Conservation (phyloP, 1,140 invertebrate species). For the Neodiprion virginianus region DNA sequence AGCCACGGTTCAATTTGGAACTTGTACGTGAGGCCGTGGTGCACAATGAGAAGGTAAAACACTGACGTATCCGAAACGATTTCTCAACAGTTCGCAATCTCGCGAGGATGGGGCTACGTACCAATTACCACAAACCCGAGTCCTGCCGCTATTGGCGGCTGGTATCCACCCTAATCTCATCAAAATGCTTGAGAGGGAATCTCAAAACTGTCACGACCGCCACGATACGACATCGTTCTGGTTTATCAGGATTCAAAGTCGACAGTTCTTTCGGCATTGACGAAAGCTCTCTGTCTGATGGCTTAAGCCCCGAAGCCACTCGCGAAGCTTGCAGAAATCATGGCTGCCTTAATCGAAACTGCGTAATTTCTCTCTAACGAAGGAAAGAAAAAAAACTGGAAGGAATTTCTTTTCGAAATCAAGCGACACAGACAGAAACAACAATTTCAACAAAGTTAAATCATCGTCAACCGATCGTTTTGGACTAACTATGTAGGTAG, state of each 20-base stretch:
- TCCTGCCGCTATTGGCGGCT: no score
- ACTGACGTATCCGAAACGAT: background rate
- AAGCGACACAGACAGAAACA: no score
- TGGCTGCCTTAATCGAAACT: no score
- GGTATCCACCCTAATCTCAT: no score
- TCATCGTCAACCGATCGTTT: no score
- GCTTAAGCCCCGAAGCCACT: background rate
- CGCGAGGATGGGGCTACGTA: background rate
- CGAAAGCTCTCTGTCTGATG: background rate
- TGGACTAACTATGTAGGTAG: no score
- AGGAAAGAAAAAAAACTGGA: no score
- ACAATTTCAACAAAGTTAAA: no score
- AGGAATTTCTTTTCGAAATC: no score
- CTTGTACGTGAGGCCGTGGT: background rate
- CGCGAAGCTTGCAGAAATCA: background rate
- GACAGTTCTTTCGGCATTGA: background rate
- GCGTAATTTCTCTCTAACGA: no score
- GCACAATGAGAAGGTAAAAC: background rate
- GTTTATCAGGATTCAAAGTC: slow-evolving; percentile 1
- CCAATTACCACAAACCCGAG: background rate
- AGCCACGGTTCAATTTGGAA: no score
- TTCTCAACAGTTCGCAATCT: background rate
- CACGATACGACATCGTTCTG: background rate
- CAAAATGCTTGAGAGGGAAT: background rate
- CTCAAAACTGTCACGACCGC: background rate